Base-by-base conservation (phyloP, 2,888 invertebrate species). In the Eretmocerus hayati region DNA sequence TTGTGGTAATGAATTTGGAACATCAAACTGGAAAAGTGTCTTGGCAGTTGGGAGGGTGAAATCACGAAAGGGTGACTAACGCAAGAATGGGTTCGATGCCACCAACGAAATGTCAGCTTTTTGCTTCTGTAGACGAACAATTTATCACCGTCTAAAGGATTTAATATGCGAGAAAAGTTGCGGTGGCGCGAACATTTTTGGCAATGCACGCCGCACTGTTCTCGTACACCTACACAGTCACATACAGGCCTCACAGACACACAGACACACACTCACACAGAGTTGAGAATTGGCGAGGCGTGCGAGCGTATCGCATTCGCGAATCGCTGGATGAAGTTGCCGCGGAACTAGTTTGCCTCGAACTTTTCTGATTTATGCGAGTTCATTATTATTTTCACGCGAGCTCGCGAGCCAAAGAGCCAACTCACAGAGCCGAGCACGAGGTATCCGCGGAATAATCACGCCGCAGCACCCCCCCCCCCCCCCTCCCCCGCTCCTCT, bases 371-470 rank as follows among this genome's bases (percentile, higher is more conserved):
- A 70, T 70, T 70, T 69, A 70, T 61, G 61, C 53, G 64, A 67
- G 66, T 70, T 68, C 67, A 68, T 69, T 67, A 70, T 68, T 67
- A 68, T 69, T 68, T 69, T 67, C 65, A 56, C 65, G 59, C 64
- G 59, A 54, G 22, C 5, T 11, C 42, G 42, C 43, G n/a, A 21
- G 40, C 46, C n/a, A 13, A n/a, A 31, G 39, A 36, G 45, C 46
- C n/a, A n/a, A n/a, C n/a, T n/a, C n/a, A n/a, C n/a, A n/a, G n/a
- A n/a, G n/a, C n/a, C n/a, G n/a, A n/a, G n/a, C n/a, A n/a, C n/a
- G n/a, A n/a, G n/a, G n/a, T n/a, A 42, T 50, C 46, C 47, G 58
- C 55, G 58, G 60, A 61, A 66, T 61, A 64, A 65, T 65, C 63
- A 59, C 56, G 53, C 57, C 49, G 56, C 53, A 56, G 50, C 41